phyloP scores from a whole-genome alignment of 2,113 vertebrate species.

The Nycticebus coucang region DNA sequence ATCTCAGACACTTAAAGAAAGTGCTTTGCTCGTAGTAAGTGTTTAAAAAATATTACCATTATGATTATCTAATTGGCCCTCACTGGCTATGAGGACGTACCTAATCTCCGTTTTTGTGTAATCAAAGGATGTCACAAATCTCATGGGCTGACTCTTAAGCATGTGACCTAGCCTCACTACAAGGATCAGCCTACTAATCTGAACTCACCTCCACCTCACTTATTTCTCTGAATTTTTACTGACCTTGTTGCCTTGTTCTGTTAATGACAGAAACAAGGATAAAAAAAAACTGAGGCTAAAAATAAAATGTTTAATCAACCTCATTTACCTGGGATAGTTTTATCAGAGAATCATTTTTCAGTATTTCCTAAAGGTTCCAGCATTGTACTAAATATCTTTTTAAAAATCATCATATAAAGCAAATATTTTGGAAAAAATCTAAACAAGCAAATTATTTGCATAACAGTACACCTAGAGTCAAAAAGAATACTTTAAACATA shows the following conservation, averaged over 20 bases:
- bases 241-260: background rate
- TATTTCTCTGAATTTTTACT: background rate
- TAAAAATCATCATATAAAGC: background rate
- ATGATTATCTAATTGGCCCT: background rate
- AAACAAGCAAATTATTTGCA: conserved; percentile 25
- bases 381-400: background rate
- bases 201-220: background rate
- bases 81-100: background rate
- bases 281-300: conserved; percentile 3
- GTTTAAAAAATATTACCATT: conserved; percentile 3
- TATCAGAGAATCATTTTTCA: conserved; percentile 9
- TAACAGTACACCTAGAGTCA: background rate
- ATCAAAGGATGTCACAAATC: background rate
- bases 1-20: background rate
- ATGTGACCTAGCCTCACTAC: background rate
- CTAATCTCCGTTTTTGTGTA: background rate
- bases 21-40: background rate
- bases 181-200: background rate
- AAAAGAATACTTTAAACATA: background rate
- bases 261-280: background rate
- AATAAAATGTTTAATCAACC: conserved; percentile 26
- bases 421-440: conserved; percentile 5
- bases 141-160: background rate
- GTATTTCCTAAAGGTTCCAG: background rate
- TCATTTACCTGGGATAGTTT: background rate